A percentile compares a stretch with the other conserved stretches of the same genome.
Evolutionary conservation across 2,797 vertebrate genomes (phyloP).

Genomic region (Natrix natrix): DNA sequence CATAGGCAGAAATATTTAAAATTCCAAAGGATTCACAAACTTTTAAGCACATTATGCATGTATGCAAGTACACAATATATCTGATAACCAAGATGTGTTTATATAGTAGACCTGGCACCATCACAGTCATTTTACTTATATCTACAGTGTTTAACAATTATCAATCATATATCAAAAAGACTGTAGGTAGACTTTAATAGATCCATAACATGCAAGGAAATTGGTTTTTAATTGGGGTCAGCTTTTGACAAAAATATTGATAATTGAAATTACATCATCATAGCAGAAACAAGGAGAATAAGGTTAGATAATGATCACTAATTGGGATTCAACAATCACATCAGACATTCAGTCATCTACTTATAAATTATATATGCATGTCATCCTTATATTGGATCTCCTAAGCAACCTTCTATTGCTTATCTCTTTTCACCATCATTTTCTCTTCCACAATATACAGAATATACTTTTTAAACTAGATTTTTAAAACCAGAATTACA

Average conservation of each 20-base stretch:
- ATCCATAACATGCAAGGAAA: neutral
- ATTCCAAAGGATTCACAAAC: neutral
- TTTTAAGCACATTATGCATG: neutral
- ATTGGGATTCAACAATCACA: neutral
- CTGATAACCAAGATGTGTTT: neutral
- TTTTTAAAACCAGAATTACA: neutral
- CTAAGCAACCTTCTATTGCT: neutral
- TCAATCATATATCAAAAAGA: neutral
- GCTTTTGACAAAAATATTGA: neutral
- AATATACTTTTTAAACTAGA: neutral
- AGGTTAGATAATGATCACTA: neutral
- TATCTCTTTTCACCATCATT: neutral
- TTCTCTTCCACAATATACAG: neutral
- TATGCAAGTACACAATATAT: neutral
- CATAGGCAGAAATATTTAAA: neutral
- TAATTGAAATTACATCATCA: neutral
- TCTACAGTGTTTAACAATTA: neutral
- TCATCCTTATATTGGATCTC: neutral
- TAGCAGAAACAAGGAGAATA: neutral
- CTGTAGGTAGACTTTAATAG: neutral
- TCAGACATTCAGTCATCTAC: neutral
- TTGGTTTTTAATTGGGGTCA: neutral
- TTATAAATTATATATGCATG: neutral
- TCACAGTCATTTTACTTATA: neutral
- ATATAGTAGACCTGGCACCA: neutral